These are phyloP conservation scores for Beris morrisii DNA, from an alignment of 2,888 invertebrate species.

Conservation along the genomic window DNA sequence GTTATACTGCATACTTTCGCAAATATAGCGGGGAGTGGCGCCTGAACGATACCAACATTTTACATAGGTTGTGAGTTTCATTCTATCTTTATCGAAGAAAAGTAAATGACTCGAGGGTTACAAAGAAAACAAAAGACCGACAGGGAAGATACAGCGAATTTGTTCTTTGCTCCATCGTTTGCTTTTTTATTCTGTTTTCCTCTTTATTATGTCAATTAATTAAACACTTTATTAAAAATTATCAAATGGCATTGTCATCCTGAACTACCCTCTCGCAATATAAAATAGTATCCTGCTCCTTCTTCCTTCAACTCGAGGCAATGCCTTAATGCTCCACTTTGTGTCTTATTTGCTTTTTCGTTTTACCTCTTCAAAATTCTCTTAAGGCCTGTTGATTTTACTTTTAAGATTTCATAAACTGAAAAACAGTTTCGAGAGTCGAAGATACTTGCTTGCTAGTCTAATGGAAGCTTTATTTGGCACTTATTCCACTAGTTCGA, in stretches of 20 bases:
- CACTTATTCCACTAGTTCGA: no score
- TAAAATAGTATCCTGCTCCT: neutral
- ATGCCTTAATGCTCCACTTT: no score
- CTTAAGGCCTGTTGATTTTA: conserved; percentile 1
- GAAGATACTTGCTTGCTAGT: neutral
- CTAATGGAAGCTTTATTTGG: neutral
- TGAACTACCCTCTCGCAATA: neutral
- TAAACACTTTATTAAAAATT: conserved; percentile 36
- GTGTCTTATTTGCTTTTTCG: no score
- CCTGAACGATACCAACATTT: no score
- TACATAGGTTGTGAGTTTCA: no score
- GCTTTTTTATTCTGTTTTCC: conserved; percentile 6
- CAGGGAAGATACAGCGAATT: conserved; percentile 18
- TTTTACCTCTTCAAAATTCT: neutral
- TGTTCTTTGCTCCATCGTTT: conserved; percentile 16
- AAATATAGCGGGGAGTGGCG: no score
- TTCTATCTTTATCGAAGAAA: conserved; percentile 4
- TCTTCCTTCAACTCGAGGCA: conserved; percentile 7
- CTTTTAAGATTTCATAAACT: conserved; percentile 10
- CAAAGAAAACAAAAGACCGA: conserved; percentile 28
- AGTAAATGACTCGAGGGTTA: conserved; percentile 35
- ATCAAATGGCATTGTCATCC: conserved; percentile 31
- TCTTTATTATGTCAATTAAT: conserved; percentile 34
- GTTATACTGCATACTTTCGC: no score
- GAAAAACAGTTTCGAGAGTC: conserved; percentile 8